phyloP scores from a whole-genome alignment of 2,797 vertebrate species.

The Holocentrus rufus region DNA sequence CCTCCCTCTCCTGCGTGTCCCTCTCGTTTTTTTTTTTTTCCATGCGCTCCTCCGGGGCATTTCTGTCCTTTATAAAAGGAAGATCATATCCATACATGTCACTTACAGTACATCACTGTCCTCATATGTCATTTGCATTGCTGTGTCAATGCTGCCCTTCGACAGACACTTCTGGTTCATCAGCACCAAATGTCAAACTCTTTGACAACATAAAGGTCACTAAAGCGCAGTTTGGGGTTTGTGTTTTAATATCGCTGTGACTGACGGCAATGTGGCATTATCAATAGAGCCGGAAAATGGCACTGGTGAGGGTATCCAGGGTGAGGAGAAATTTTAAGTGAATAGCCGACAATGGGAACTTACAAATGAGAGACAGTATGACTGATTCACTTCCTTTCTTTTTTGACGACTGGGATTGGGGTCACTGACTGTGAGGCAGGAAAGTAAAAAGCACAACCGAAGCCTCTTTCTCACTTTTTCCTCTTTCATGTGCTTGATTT shows the following conservation, averaged over 20 bases:
- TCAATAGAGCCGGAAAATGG: constrained; percentile 48
- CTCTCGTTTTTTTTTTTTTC: constrained; percentile 7
- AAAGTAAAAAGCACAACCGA: constrained; percentile 49
- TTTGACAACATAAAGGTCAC: constrained; percentile 76
- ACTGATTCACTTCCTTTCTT: constrained; percentile 59
- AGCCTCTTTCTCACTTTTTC: constrained; percentile 25
- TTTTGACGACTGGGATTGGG: constrained; percentile 52
- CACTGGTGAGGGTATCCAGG: constrained; percentile 7
- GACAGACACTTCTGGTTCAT: constrained; percentile 74
- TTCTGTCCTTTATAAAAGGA: constrained; percentile 68
- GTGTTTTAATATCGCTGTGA: constrained; percentile 61
- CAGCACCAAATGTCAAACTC: constrained; percentile 75
- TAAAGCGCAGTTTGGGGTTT: constrained; percentile 60
- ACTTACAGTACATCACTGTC: constrained; percentile 72
- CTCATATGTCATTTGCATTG: constrained; percentile 68
- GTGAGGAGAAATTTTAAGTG: constrained; percentile 39
- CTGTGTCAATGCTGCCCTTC: constrained; percentile 67
- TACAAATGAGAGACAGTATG: constrained; percentile 52
- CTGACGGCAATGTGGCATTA: constrained; percentile 48
- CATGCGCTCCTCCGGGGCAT: constrained; percentile 64
- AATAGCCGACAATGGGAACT: constrained; percentile 63
- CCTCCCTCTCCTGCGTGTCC: constrained; percentile 16
- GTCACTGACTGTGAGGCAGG: constrained; percentile 62
- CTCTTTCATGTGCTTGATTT: constrained; percentile 33
- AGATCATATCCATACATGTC: constrained; percentile 70